Conservation (phyloP, 2,888 invertebrate species). For the Clunio marinus region DNA sequence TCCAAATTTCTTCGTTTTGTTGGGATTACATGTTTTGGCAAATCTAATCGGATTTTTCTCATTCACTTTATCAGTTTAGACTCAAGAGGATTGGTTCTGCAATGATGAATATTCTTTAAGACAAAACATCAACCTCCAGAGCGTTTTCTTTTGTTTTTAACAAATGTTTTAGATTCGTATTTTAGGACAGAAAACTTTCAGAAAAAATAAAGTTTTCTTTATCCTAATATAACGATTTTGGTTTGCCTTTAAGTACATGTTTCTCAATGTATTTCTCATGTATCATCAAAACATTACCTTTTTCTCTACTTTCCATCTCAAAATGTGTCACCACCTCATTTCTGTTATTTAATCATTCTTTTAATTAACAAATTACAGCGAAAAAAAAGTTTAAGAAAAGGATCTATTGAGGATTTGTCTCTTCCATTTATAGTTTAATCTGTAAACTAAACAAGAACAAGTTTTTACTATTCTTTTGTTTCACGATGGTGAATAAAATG, state of each 20-base stretch:
- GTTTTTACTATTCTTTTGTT: background rate
- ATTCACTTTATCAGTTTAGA: too few species aligned
- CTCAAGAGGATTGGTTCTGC: too few species aligned
- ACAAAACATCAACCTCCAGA: too few species aligned
- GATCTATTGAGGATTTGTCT: background rate
- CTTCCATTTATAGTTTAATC: background rate
- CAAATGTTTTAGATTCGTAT: background rate
- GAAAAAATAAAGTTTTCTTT: background rate
- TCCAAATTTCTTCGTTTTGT: conserved; percentile 22
- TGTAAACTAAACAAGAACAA: conserved; percentile 12
- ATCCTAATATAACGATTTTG: too few species aligned
- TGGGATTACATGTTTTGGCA: conserved; percentile 10
- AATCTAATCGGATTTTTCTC: conserved; percentile 6
- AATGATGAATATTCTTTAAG: conserved; percentile 17
- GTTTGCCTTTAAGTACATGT: conserved; percentile 45
- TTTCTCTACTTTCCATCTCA: conserved; percentile 48
- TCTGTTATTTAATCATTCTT: too few species aligned
- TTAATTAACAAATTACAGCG: too few species aligned
- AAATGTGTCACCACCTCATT: conserved; percentile 28
- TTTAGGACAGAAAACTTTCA: background rate
- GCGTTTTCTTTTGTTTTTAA: conserved; percentile 5
- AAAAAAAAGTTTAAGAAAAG: too few species aligned
- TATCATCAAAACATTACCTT: conserved; percentile 46
- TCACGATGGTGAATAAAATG: background rate
- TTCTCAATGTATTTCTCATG: conserved; percentile 52